These are phyloP conservation scores for Oophaga sylvatica DNA, from an alignment of 2,797 vertebrate genomes.

Conservation along the genomic window DNA sequence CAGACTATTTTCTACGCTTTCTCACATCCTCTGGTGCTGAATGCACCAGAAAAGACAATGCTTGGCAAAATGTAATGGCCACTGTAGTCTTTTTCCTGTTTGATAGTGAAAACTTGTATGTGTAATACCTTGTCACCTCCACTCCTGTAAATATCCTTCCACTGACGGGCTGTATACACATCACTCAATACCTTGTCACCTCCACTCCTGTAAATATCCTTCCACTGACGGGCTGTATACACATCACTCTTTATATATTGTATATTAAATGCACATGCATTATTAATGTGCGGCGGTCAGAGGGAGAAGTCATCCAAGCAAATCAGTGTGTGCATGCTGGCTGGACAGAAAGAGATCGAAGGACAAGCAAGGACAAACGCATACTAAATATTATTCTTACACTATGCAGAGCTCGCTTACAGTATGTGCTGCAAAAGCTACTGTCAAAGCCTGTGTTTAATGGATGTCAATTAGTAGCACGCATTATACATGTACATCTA, in stretches of 20 bases:
- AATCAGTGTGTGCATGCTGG: background rate
- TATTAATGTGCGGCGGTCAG: background rate
- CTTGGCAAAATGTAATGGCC: background rate
- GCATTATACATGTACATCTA: too few relatives aligned
- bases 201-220: background rate
- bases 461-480: too few relatives aligned
- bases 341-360: background rate
- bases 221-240: background rate
- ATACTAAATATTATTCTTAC: too few relatives aligned
- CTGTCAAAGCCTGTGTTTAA: too few relatives aligned
- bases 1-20: constrained; percentile 9
- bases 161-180: background rate
- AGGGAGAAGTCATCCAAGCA: background rate
- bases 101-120: background rate
- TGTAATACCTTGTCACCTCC: background rate
- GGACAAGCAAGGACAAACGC: background rate
- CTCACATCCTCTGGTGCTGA: constrained; percentile 6
- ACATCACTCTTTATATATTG: background rate
- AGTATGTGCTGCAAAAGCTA: too few relatives aligned
- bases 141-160: background rate
- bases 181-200: background rate
- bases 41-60: constrained; percentile 2
- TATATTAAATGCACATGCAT: background rate
- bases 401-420: too few relatives aligned
- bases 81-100: background rate